phyloP scores from a whole-genome alignment of 1,140 invertebrate genomes.

The Drosophila setifemur region DNA sequence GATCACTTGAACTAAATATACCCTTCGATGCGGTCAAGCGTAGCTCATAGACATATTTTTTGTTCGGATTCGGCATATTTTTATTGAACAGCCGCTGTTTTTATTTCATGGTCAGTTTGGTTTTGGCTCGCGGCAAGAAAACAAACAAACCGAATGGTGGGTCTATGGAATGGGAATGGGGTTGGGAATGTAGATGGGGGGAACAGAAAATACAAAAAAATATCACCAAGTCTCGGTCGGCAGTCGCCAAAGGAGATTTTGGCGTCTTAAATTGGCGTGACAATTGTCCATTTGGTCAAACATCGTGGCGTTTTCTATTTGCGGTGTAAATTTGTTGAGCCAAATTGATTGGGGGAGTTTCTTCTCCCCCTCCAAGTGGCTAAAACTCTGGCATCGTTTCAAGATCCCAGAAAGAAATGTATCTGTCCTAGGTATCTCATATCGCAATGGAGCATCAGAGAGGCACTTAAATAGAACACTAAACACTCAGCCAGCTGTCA shows the following conservation, averaged over 20 bases:
- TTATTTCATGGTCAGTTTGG: constrained; percentile 48
- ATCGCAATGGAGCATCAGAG: constrained; percentile 13
- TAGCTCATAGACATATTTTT: constrained; percentile 30
- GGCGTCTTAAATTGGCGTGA: constrained; percentile 45
- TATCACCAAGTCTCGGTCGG: constrained; percentile 8
- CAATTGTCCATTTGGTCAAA: constrained; percentile 49
- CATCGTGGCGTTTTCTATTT: constrained; percentile 42
- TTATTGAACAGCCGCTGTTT: constrained; percentile 32
- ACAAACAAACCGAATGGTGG: constrained; percentile 32
- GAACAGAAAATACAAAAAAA: too few relatives aligned
- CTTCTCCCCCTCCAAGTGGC: background rate
- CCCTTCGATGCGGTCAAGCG: constrained; percentile 44
- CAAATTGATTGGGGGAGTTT: constrained; percentile 20
- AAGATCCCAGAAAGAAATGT: background rate
- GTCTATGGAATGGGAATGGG: background rate
- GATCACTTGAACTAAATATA: constrained; percentile 48
- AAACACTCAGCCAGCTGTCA: constrained; percentile 28
- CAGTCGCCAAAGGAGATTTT: constrained; percentile 26
- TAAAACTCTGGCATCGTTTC: constrained; percentile 10
- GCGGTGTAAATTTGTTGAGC: constrained; percentile 28
- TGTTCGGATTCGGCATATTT: too few relatives aligned
- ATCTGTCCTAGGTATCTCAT: constrained; percentile 17
- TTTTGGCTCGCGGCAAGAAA: constrained; percentile 43
- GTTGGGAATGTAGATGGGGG: too few relatives aligned
- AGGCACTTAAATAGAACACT: constrained; percentile 28